phyloP scores from a whole-genome alignment of 2,888 invertebrate genomes.

The Hybos culiciformis region DNA sequence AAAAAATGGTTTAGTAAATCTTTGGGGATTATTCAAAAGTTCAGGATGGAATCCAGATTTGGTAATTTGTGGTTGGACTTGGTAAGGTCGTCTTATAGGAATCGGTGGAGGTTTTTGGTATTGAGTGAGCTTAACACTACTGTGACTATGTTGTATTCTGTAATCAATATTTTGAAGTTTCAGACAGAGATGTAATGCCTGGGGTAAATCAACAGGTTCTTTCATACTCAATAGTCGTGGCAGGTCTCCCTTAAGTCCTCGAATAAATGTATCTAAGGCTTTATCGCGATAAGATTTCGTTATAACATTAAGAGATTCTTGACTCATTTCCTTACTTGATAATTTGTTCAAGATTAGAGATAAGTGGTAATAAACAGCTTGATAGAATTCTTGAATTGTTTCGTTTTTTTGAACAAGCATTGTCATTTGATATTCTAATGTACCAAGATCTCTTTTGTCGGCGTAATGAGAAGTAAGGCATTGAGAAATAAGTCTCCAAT shows the following conservation, averaged over 20 bases:
- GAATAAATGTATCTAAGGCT: constrained; percentile 11
- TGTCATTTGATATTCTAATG: constrained; percentile 15
- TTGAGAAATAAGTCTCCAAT: too few species aligned
- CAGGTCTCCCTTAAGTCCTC: constrained; percentile 11
- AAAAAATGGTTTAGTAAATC: too few species aligned
- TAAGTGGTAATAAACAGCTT: constrained; percentile 14
- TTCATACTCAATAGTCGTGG: constrained; percentile 14
- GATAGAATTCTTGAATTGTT: constrained; percentile 15
- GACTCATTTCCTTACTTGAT: constrained; percentile 5
- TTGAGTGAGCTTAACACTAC: too few species aligned
- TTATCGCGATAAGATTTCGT: constrained; percentile 7
- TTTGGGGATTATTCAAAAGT: background rate
- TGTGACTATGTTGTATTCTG: background rate
- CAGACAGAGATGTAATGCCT: constrained; percentile 13
- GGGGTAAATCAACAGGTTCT: constrained; percentile 15
- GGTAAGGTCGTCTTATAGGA: too few species aligned
- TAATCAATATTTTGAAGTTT: constrained; percentile 10
- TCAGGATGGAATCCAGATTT: background rate
- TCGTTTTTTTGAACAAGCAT: constrained; percentile 10
- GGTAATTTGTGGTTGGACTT: too few species aligned
- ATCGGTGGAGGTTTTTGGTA: too few species aligned
- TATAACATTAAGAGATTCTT: constrained; percentile 4
- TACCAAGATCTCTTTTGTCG: constrained; percentile 14
- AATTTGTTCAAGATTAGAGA: constrained; percentile 12
- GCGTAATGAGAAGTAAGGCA: too few species aligned